phyloP scores from a whole-genome alignment of 2,888 invertebrate genomes.

The Epinotia ramella region DNA sequence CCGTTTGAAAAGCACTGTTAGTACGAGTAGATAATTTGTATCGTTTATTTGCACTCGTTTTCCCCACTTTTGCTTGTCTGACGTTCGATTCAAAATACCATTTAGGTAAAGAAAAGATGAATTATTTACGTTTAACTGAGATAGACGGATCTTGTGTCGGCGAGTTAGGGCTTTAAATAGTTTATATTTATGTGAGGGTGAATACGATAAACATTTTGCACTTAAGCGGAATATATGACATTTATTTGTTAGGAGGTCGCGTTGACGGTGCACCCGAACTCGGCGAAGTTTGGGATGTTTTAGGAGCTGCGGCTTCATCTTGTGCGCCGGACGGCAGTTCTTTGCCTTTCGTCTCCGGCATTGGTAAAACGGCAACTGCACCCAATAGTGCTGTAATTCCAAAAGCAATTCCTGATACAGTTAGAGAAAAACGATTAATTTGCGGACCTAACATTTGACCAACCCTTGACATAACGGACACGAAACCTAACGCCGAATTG shows the following conservation, averaged over 20 bases:
- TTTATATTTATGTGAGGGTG: no score
- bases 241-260: not conserved
- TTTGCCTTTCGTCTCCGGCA: constrained; percentile 85
- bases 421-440: constrained; percentile 85
- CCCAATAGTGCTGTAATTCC: constrained; percentile 85
- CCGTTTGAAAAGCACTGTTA: no score
- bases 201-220: no score
- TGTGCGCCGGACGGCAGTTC: constrained; percentile 68
- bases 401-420: constrained; percentile 81
- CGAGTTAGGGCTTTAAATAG: no score
- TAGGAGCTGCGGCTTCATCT: constrained; percentile 50
- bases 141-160: no score
- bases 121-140: no score
- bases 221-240: no score
- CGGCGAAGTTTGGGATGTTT: not conserved
- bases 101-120: no score
- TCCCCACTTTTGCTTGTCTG: no score
- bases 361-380: constrained; percentile 81
- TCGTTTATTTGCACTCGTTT: no score
- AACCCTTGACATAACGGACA: constrained; percentile 91
- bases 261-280: not conserved
- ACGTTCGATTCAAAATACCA: no score
- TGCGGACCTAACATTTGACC: constrained; percentile 93
- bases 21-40: no score
- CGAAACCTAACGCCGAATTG: constrained; percentile 92